Evolutionary conservation across 2,113 vertebrate genomes (phyloP).

Genomic region (Spilogale gracilis): DNA sequence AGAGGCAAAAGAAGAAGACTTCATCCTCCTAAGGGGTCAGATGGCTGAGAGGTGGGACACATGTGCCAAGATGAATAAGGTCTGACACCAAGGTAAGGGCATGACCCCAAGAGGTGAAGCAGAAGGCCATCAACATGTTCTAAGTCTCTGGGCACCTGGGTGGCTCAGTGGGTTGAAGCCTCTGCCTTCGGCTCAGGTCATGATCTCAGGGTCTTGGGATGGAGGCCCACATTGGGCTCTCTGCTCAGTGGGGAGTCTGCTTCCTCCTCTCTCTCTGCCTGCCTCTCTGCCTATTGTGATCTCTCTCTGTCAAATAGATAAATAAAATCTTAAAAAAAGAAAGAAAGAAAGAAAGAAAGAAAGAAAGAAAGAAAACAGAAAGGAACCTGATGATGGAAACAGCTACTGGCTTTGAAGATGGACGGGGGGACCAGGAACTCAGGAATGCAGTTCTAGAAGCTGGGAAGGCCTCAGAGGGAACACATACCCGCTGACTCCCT

Average conservation of each 20-base stretch:
- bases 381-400: background rate
- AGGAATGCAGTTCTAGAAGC: background rate
- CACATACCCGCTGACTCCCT: no score
- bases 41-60: background rate
- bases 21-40: background rate
- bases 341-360: no score
- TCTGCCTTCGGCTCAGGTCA: no score
- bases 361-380: no score
- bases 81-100: background rate
- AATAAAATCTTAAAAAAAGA: no score
- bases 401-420: background rate
- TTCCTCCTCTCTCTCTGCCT: no score
- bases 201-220: no score
- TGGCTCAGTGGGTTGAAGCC: no score
- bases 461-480: background rate
- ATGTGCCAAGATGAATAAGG: background rate
- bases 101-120: background rate
- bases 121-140: background rate
- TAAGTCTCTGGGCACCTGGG: background rate
- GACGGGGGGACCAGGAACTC: background rate
- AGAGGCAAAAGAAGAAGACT: background rate
- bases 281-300: no score
- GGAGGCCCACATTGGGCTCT: no score
- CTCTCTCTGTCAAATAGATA: no score
- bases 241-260: no score